Evolutionary conservation across 2,113 vertebrate genomes (phyloP), one percentile per base, ranked within the genome.

Genomic region (Bombycilla garrulus): DNA sequence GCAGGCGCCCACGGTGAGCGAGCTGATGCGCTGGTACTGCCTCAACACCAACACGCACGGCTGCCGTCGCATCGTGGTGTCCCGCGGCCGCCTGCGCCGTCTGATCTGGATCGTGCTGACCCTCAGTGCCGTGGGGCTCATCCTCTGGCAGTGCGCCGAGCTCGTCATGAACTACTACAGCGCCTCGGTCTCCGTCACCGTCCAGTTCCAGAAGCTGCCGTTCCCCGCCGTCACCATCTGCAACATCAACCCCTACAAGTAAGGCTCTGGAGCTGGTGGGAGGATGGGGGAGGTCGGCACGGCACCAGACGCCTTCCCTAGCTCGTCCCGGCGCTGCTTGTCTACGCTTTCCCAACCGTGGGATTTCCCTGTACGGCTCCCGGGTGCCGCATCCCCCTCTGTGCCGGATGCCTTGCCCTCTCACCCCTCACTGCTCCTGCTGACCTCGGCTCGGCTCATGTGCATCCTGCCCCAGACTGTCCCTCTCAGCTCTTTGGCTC

Each of bases 191-290:
- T 98, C 98, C 5, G 97, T 98, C 95, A 98, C 98, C 24, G 97
- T 98, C 57, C 98, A 97, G 76, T 98, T 98, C 92, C 98, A 98
- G 96, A 98, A 98, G 91, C 95, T 98, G 73, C 96, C 97, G 4
- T 98, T 98, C 62, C 98, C 98, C 2, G 98, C 98, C 0, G 97
- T 98, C 95, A 98, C 98, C 88, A 97, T 98, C 94, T 98, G 98
- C 97, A 98, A 98, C 76, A 98, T 98, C 96, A 98, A 98, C 95
- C 98, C 98, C 29, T 98, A 98, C 97, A 98, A 98, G 98, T 98
- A 97, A 98, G 97, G 45, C 54, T 3, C 5, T 2, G 54, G 14
- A 0, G 22, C 54, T 8, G 54, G 26, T 9, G 2, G 48, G 44
- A 12, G 11, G 24, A 3, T 5, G 25, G 53, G 5, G 25, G 18